Evolutionary conservation across 2,113 vertebrate genomes (phyloP), one percentile per base, ranked within the genome.

Genomic region (Urocynchramus pylzowi): DNA sequence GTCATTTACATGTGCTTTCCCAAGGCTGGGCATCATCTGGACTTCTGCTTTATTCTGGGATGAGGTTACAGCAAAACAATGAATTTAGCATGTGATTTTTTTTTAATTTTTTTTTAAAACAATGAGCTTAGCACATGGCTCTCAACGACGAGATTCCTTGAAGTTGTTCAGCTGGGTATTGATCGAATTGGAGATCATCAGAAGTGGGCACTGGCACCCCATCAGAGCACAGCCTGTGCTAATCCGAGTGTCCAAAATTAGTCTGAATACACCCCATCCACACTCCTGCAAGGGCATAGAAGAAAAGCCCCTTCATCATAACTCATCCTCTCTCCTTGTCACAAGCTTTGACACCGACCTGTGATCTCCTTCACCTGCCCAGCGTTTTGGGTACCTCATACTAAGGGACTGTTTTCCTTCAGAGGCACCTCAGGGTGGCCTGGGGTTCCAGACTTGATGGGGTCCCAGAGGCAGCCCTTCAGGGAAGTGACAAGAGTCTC

Each of bases 31-130:
- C 57, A 5, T 35, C 42, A 41, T 44, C 94, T 87, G 63, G 54
- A 5, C 59, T 73, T 41, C 81, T 91, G 56, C 37, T 91, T 83
- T 74, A 20, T 41, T 63, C 68, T 23, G 35, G 35, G 68, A 67
- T 90, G 88, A 47, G 30, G 69, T 92, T 86, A 89, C 77, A 78
- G 68, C 52, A 64, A 93, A 88, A 83, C 78, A 70, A 76, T 45
- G 23, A 49, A 59, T 39, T 93, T 80, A 50, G 11, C 39, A 8
- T 42, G 39, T 24, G 44, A 31, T 30, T 37, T 50, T 52, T 65
- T 53, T 20, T 26, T 45, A 17, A 19, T 61, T 65, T 41, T 37
- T 24, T 23, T 63, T 60, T 47, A 17, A 3, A 84, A 35, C 28
- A 47, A 28, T 28, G 45, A 44, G 31, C 4, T 87, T 57, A 68